These are phyloP conservation scores for Anastrepha ludens DNA, from an alignment of 1,140 invertebrate genomes.

Conservation along the genomic window DNA sequence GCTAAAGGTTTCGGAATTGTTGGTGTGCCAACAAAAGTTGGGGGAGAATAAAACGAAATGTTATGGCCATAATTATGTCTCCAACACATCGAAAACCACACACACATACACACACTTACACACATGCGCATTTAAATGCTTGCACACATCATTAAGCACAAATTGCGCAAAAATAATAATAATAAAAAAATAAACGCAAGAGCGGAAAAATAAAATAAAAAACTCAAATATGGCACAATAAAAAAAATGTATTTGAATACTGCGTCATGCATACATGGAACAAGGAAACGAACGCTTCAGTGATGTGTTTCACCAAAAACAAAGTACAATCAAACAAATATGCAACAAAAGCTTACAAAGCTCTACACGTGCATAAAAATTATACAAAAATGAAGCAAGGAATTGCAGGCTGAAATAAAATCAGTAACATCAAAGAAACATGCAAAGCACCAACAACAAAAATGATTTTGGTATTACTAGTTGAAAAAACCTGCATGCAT, in stretches of 20 bases:
- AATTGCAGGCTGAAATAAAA: not conserved
- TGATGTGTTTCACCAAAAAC: not conserved
- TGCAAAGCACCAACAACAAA: not conserved
- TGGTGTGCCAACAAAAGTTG: not conserved
- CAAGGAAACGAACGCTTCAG: not conserved
- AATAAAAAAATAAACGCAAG: constrained; percentile 38
- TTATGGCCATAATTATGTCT: constrained; percentile 36
- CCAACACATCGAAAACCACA: constrained; percentile 29
- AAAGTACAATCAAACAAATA: not conserved
- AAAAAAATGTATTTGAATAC: too few species aligned
- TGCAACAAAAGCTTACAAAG: too few species aligned
- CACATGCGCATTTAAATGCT: not conserved
- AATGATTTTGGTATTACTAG: not conserved
- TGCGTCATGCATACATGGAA: not conserved
- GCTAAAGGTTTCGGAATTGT: not conserved
- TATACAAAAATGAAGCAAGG: too few species aligned
- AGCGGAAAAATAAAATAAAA: not conserved
- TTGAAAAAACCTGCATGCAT: not conserved
- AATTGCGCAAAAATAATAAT: constrained; percentile 47
- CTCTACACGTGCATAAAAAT: not conserved
- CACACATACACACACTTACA: not conserved
- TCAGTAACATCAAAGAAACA: not conserved
- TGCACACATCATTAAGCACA: constrained; percentile 42
- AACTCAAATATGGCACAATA: too few species aligned
- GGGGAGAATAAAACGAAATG: not conserved